A percentile compares a stretch with the other conserved stretches of the same genome.
Evolutionary conservation across 2,888 invertebrate genomes (phyloP).

Genomic region (Choristoneura rosaceana): DNA sequence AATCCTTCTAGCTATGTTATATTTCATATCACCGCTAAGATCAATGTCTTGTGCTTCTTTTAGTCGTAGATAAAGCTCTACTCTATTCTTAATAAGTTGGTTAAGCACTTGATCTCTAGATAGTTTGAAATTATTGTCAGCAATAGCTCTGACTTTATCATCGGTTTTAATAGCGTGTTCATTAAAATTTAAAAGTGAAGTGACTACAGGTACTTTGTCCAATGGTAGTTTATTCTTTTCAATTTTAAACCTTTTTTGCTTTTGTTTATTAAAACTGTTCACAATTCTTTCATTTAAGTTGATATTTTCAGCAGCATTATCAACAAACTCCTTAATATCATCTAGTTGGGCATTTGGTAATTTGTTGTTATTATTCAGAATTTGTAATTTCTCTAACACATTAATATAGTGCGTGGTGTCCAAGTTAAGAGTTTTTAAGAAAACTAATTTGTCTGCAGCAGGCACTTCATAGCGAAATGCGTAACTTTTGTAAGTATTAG

Average conservation of each 20-base stretch:
- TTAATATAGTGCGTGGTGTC: constrained; percentile 58
- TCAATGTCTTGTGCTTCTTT: constrained; percentile 57
- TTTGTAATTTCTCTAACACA: constrained; percentile 57
- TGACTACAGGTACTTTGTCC: constrained; percentile 28
- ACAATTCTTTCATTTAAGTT: constrained; percentile 59
- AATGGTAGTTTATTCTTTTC: background rate
- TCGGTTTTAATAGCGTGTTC: background rate
- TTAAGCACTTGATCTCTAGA: constrained; percentile 67
- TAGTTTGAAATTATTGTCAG: constrained; percentile 53
- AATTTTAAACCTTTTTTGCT: constrained; percentile 30
- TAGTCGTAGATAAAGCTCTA: constrained; percentile 59
- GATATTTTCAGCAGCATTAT: constrained; percentile 56
- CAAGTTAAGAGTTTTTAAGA: constrained; percentile 64
- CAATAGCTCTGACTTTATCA: background rate
- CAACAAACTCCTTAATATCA: constrained; percentile 61
- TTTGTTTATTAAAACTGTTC: constrained; percentile 47
- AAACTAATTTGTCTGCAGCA: constrained; percentile 58
- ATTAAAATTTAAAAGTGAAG: background rate
- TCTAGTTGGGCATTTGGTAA: constrained; percentile 51
- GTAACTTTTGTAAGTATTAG: constrained; percentile 62
- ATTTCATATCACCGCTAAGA: constrained; percentile 58
- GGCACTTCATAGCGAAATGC: constrained; percentile 57
- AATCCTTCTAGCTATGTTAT: constrained; percentile 67
- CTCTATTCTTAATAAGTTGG: constrained; percentile 70
- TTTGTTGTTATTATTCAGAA: constrained; percentile 48